Evolutionary conservation across 2,888 invertebrate species (phyloP).

Genomic region (Drosophila neotestacea): DNA sequence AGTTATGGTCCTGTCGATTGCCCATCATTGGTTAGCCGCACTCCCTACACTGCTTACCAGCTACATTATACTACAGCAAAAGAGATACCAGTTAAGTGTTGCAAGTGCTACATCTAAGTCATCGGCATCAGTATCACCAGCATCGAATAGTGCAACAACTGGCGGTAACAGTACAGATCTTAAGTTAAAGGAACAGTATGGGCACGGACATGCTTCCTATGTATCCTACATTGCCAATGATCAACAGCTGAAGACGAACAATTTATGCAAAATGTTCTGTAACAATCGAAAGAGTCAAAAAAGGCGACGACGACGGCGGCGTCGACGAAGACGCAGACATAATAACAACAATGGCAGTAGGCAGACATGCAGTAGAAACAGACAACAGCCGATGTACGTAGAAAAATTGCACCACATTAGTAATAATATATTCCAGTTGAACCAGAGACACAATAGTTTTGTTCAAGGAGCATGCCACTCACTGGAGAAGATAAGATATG

Average conservation of each 20-base stretch:
- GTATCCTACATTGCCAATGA: constrained; percentile 61
- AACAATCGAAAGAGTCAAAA: constrained; percentile 66
- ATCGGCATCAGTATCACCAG: constrained; percentile 13
- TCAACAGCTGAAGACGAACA: constrained; percentile 73
- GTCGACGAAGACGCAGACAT: constrained; percentile 63
- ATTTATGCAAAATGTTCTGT: constrained; percentile 67
- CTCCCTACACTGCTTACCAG: constrained; percentile 45
- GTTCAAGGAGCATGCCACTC: constrained; percentile 19
- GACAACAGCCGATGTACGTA: constrained; percentile 30
- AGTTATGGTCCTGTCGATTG: constrained; percentile 35
- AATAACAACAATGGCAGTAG: constrained; percentile 23
- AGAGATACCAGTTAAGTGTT: constrained; percentile 13
- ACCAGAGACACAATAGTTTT: background rate
- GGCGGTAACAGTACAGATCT: constrained; percentile 12
- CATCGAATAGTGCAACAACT: constrained; percentile 9
- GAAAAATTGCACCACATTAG: background rate
- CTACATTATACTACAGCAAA: constrained; percentile 39
- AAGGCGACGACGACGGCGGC: constrained; percentile 59
- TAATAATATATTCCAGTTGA: background rate
- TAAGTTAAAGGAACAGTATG: constrained; percentile 40
- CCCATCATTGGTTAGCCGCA: constrained; percentile 45
- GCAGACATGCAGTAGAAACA: constrained; percentile 21
- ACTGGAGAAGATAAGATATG: constrained; percentile 11
- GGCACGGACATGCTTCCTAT: constrained; percentile 36
- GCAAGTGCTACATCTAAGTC: background rate